Evolutionary conservation across 2,797 vertebrate species (phyloP).

Genomic region (Catharus ustulatus): DNA sequence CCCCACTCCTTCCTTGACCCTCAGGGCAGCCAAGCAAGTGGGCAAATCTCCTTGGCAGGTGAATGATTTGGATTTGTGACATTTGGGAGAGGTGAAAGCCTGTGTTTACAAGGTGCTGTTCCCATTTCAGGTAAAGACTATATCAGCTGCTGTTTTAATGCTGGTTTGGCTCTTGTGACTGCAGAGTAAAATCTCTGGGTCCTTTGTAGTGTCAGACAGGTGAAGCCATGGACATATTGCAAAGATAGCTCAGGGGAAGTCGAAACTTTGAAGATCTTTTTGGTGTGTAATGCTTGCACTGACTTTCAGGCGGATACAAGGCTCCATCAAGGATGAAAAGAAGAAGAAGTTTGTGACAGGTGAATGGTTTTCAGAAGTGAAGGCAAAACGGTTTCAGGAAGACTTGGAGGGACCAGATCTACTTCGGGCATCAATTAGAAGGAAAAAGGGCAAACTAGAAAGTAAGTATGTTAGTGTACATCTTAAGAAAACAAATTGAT

Average conservation of each 20-base stretch:
- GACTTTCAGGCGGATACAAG: constrained; percentile 64
- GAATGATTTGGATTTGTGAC: neutral
- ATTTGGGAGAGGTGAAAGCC: neutral
- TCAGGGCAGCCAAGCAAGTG: neutral
- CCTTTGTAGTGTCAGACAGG: neutral
- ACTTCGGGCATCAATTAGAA: constrained; percentile 69
- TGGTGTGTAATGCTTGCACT: neutral
- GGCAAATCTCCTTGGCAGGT: neutral
- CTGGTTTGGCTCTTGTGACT: neutral
- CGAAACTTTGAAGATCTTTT: neutral
- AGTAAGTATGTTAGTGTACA: constrained; percentile 51
- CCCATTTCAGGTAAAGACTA: neutral
- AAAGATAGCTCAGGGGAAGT: neutral
- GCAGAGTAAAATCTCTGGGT: neutral
- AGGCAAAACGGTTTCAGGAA: constrained; percentile 72
- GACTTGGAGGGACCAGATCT: constrained; percentile 67
- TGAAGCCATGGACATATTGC: accelerated
- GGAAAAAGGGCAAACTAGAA: constrained; percentile 47
- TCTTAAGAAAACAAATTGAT: neutral
- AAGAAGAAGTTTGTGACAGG: constrained; percentile 78
- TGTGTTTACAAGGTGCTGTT: neutral
- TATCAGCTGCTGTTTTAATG: neutral
- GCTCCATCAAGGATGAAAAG: constrained; percentile 75
- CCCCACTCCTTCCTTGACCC: neutral
- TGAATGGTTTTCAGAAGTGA: constrained; percentile 74